Evolutionary conservation across 2,113 vertebrate genomes (phyloP).

Genomic region (Romanogobio albipinnatus): DNA sequence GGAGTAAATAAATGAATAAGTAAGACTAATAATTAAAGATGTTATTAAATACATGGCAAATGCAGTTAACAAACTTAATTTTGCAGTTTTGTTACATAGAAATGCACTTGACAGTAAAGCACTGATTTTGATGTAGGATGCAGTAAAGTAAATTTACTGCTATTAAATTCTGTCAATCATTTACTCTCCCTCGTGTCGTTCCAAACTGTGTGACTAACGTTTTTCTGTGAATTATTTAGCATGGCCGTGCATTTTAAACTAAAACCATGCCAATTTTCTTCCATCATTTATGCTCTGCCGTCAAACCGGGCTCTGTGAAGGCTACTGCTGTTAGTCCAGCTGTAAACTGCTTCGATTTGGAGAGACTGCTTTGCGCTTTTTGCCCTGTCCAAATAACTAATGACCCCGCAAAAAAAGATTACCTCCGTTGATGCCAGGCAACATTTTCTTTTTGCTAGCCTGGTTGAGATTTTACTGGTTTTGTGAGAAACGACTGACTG

Average conservation of each 20-base stretch:
- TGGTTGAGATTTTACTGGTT: slow-evolving; percentile 51
- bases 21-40: too few species aligned
- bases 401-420: slow-evolving; percentile 50
- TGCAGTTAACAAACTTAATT: too few species aligned
- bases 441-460: slow-evolving; percentile 34
- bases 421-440: slow-evolving; percentile 40
- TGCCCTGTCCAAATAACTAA: slow-evolving; percentile 58
- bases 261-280: neutral
- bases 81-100: too few species aligned
- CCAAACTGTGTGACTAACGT: too few species aligned
- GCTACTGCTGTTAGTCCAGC: slow-evolving; percentile 14
- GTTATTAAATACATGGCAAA: too few species aligned
- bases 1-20: too few species aligned
- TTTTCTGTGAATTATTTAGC: neutral
- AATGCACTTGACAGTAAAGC: too few species aligned
- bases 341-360: slow-evolving; percentile 45
- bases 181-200: too few species aligned
- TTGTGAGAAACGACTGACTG: slow-evolving; percentile 53
- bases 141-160: too few species aligned
- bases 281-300: neutral
- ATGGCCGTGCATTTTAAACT: neutral
- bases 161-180: too few species aligned
- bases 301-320: neutral
- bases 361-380: slow-evolving; percentile 26
- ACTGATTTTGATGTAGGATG: too few species aligned